phyloP scores from a whole-genome alignment of 2,797 vertebrate species.

The Hydrocynus forskahlii region DNA sequence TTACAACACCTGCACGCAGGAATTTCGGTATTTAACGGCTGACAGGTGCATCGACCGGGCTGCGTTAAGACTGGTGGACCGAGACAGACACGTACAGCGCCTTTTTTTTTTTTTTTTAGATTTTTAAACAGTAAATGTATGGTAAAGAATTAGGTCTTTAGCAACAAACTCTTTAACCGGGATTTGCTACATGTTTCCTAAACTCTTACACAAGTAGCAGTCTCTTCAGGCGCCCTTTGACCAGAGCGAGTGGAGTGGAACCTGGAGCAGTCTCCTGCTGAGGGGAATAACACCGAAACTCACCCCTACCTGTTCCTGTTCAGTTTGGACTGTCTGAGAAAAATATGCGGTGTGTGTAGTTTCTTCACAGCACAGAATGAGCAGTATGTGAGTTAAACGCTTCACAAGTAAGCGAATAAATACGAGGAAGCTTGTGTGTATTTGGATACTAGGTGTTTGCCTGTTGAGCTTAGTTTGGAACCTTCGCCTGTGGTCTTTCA shows the following conservation, averaged over 20 bases:
- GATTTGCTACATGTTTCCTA: neutral
- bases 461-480: neutral
- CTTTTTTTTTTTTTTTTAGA: neutral
- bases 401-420: no score
- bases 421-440: neutral
- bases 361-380: neutral
- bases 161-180: no score
- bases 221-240: neutral
- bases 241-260: neutral
- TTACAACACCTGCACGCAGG: neutral
- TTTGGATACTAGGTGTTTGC: neutral
- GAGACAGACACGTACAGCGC: neutral
- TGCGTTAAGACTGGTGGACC: neutral
- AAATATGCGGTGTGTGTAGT: no score
- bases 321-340: neutral
- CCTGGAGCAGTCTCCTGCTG: no score
- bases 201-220: slow-evolving; percentile 8
- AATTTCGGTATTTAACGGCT: slow-evolving; percentile 71
- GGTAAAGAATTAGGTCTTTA: neutral
- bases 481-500: neutral
- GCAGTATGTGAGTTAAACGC: neutral
- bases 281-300: neutral
- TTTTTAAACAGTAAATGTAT: neutral
- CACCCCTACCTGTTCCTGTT: neutral
- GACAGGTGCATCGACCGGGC: neutral